Conservation (phyloP, 2,113 vertebrate genomes). For the Gymnogyps californianus region DNA sequence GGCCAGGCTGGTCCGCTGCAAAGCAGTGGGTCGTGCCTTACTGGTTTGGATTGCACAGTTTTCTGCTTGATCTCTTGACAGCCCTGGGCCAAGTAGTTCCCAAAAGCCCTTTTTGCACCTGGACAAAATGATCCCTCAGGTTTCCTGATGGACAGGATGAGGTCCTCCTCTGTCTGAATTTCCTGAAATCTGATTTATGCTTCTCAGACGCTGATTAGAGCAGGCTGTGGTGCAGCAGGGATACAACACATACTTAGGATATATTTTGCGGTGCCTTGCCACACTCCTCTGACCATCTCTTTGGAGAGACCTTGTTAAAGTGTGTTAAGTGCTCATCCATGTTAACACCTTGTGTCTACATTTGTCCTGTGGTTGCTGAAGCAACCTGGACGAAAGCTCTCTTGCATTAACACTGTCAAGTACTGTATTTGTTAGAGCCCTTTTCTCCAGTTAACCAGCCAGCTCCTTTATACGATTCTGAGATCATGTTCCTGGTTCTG, state of each 20-base stretch:
- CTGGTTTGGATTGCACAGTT: background rate
- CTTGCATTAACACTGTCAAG: background rate
- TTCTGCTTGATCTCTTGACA: background rate
- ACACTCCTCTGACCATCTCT: background rate
- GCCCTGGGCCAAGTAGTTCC: background rate
- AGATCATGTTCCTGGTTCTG: background rate
- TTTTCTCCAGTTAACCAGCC: background rate
- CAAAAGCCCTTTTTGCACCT: background rate
- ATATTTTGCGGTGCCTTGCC: background rate
- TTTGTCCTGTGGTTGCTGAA: slow-evolving; percentile 49
- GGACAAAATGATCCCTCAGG: background rate
- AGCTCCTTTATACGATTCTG: background rate
- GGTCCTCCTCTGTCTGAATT: background rate
- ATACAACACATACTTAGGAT: background rate
- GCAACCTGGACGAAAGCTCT: background rate
- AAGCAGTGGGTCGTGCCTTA: background rate
- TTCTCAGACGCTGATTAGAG: background rate
- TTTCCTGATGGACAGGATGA: background rate
- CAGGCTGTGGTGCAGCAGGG: background rate
- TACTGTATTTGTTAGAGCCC: background rate
- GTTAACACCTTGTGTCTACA: slow-evolving; percentile 55
- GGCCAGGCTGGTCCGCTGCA: background rate
- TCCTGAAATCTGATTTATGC: background rate
- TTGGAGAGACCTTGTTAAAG: background rate
- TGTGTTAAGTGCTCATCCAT: slow-evolving; percentile 37